Conservation (phyloP, 23 tunicate genomes). For the Oikopleura vanhoeffeni region DNA sequence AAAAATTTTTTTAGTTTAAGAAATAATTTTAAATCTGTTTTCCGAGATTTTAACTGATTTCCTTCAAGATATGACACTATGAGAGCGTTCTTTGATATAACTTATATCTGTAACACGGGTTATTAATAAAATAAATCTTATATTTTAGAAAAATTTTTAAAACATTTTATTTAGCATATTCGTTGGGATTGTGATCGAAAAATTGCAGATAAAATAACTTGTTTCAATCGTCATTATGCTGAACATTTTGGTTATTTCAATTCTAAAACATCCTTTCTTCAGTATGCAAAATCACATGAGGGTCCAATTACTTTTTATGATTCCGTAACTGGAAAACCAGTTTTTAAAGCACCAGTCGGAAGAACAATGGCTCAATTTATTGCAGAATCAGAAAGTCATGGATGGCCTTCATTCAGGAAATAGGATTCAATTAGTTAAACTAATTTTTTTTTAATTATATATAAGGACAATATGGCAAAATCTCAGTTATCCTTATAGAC, state of each 20-base stretch:
- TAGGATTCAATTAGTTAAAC: too few species aligned
- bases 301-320: constrained; percentile 1
- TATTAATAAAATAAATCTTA: too few species aligned
- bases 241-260: background rate
- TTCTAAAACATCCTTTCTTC: background rate
- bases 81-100: too few species aligned
- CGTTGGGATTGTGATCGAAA: background rate
- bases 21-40: too few species aligned
- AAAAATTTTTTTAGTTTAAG: too few species aligned
- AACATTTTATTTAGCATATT: background rate
- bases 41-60: too few species aligned
- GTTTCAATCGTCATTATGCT: constrained; percentile 1
- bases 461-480: too few species aligned
- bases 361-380: background rate
- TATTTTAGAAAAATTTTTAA: background rate
- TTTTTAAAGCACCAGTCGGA: background rate
- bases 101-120: too few species aligned
- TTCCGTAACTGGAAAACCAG: background rate
- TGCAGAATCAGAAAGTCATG: background rate
- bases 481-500: too few species aligned
- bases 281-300: background rate
- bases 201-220: background rate
- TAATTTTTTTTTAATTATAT: too few species aligned
- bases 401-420: background rate
- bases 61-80: too few species aligned